A percentile compares a stretch with the other conserved stretches of the same genome.
These are phyloP conservation scores for Listronotus bonariensis DNA, from an alignment of 1,140 invertebrate genomes.

Conservation along the genomic window DNA sequence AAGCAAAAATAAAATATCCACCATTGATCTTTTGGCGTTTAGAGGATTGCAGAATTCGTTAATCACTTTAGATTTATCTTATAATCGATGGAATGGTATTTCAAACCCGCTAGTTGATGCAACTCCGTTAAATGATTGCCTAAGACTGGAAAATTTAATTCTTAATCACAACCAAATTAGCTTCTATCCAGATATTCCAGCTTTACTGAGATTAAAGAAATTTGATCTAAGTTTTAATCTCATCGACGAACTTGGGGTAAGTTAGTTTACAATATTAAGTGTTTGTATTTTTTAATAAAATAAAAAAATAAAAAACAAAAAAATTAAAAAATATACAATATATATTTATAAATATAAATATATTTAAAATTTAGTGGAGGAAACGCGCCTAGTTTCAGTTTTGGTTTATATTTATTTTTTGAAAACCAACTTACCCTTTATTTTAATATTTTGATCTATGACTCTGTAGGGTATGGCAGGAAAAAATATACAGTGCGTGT, in stretches of 20 bases:
- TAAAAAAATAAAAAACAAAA: too few species aligned
- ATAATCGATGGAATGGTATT: constrained; percentile 26
- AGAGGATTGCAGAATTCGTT: background rate
- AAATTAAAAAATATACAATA: background rate
- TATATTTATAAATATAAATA: too few species aligned
- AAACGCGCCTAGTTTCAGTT: too few species aligned
- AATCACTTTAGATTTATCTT: constrained; percentile 17
- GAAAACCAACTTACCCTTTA: too few species aligned
- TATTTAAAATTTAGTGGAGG: too few species aligned
- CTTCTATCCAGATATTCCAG: background rate
- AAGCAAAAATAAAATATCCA: constrained; percentile 1
- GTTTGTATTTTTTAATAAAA: too few species aligned
- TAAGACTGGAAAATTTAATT: constrained; percentile 11
- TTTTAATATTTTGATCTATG: too few species aligned
- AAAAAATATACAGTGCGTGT: too few species aligned
- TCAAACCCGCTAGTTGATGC: constrained; percentile 1
- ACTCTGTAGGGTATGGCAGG: too few species aligned
- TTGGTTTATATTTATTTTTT: too few species aligned
- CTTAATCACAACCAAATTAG: constrained; percentile 24
- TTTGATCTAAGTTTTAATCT: constrained; percentile 33
- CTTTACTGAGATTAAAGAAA: constrained; percentile 5
- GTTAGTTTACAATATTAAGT: background rate
- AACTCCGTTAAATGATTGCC: constrained; percentile 9
- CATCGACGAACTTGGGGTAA: constrained; percentile 21
- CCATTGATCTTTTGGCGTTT: constrained; percentile 14